Evolutionary conservation across 2,113 vertebrate species (phyloP).

Genomic region (Potamarius usumacintae): DNA sequence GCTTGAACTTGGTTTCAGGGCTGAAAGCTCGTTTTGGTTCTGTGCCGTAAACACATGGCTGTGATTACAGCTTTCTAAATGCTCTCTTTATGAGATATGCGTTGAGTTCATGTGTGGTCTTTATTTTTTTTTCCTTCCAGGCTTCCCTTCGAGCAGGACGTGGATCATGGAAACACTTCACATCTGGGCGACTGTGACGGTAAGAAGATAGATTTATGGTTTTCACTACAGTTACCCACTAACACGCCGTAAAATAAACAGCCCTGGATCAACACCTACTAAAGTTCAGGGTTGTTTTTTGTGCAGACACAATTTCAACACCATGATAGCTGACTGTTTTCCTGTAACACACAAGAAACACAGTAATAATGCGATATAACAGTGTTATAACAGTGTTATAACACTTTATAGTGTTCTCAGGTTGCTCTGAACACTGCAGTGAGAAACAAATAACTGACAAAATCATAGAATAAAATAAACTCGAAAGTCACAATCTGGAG

Average conservation of each 20-base stretch:
- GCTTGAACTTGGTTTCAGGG: not conserved
- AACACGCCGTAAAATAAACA: slow-evolving; percentile 31
- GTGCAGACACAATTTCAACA: not conserved
- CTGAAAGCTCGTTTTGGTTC: not conserved
- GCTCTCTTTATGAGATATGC: slow-evolving; percentile 26
- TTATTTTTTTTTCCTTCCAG: slow-evolving; percentile 67
- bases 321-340: not conserved
- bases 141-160: slow-evolving; percentile 87
- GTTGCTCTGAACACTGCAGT: not conserved
- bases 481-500: not conserved
- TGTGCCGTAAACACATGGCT: not conserved
- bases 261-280: not conserved
- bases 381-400: not conserved
- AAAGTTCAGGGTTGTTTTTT: not conserved
- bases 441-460: not conserved
- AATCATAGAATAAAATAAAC: not conserved
- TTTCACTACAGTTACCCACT: not conserved
- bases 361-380: not conserved
- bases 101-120: slow-evolving; percentile 61
- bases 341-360: not conserved
- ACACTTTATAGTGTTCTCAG: not conserved
- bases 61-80: slow-evolving; percentile 11
- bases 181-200: slow-evolving; percentile 93
- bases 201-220: slow-evolving; percentile 65
- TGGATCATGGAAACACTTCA: slow-evolving; percentile 82